Evolutionary conservation across 2,113 vertebrate genomes (phyloP).

Genomic region (Micromys minutus): DNA sequence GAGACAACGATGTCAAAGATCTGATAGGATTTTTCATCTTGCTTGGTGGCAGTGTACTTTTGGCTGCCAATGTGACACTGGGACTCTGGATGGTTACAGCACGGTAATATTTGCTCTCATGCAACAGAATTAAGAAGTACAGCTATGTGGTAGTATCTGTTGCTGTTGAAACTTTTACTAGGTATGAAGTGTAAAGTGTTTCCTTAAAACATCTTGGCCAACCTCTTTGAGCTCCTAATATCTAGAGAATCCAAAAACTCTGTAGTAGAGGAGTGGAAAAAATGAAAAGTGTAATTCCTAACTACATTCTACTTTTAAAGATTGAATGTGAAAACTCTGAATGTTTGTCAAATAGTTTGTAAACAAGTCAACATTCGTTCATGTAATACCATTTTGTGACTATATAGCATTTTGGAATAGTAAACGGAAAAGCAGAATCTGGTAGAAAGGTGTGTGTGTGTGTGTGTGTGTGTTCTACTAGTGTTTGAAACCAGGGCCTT

Average conservation of each 20-base stretch:
- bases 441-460: neutral
- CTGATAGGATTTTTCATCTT: constrained; percentile 96
- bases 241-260: constrained; percentile 55
- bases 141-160: constrained; percentile 56
- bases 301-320: constrained; percentile 57
- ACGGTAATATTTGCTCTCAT: constrained; percentile 84
- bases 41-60: constrained; percentile 93
- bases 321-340: constrained; percentile 37
- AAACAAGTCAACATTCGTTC: constrained; percentile 60
- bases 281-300: constrained; percentile 35
- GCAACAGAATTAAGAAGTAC: constrained; percentile 43
- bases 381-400: constrained; percentile 46
- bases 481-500: neutral
- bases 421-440: constrained; percentile 51
- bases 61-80: constrained; percentile 97
- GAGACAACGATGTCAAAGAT: constrained; percentile 93
- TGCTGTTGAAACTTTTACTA: constrained; percentile 71
- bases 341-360: constrained; percentile 59
- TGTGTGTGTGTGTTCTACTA: neutral
- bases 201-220: constrained; percentile 73
- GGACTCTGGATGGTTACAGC: constrained; percentile 99
- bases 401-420: neutral
- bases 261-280: neutral
- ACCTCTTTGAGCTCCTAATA: constrained; percentile 61
- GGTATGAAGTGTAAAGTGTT: constrained; percentile 75